These are phyloP conservation scores for Glyptemys insculpta DNA, from an alignment of 2,797 vertebrate species.

Conservation along the genomic window DNA sequence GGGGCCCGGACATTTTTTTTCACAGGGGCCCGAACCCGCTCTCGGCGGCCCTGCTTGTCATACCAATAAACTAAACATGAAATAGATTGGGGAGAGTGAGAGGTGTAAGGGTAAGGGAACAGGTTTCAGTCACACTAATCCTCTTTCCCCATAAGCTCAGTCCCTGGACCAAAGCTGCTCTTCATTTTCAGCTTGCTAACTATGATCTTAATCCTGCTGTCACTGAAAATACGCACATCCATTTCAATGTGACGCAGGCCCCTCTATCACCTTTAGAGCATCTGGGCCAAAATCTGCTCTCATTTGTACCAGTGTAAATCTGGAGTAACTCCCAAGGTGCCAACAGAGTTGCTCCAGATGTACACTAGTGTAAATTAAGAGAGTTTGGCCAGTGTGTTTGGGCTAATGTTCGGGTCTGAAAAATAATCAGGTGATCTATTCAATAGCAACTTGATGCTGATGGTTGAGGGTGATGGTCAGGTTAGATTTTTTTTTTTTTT, in stretches of 20 bases:
- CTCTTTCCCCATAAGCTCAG: neutral
- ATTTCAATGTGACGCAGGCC: fast-evolving
- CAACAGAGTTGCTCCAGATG: neutral
- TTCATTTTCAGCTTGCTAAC: neutral
- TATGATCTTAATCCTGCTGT: neutral
- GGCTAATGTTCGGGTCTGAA: neutral
- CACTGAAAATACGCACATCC: fast-evolving
- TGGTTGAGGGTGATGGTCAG: neutral
- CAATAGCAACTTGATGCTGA: neutral
- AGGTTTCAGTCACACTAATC: neutral
- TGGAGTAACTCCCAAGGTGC: neutral
- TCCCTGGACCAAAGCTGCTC: neutral
- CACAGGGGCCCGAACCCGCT: too few relatives aligned
- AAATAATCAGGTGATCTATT: neutral
- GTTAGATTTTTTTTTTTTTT: neutral
- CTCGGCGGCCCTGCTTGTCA: neutral
- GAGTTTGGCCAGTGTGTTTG: neutral
- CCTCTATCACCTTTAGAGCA: neutral
- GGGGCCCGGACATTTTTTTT: too few relatives aligned
- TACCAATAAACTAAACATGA: neutral
- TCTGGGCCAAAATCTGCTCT: neutral
- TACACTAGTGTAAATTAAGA: neutral
- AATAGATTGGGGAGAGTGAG: neutral
- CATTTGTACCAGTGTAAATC: neutral
- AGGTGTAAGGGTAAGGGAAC: neutral